Conservation (phyloP, 2,797 vertebrate species). For the Gymnothorax reevesii region DNA sequence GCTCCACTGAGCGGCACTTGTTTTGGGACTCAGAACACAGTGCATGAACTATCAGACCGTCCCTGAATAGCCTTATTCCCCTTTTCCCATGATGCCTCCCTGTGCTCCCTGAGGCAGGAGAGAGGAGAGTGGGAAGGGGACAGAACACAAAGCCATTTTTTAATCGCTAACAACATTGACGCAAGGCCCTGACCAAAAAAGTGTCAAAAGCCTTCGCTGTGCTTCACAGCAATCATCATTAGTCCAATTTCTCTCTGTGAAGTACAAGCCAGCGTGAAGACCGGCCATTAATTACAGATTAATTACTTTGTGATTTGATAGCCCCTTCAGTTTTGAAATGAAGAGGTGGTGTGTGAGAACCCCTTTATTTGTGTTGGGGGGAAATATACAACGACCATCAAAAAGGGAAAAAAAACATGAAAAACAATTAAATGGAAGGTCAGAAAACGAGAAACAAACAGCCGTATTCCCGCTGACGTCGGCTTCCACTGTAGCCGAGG, state of each 20-base stretch:
- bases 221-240: slow-evolving; percentile 42
- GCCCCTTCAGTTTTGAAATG: not conserved
- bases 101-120: slow-evolving; percentile 29
- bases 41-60: slow-evolving; percentile 69
- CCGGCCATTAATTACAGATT: slow-evolving; percentile 23
- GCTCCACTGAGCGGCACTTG: slow-evolving; percentile 63
- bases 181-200: slow-evolving; percentile 20
- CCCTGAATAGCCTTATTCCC: slow-evolving; percentile 71
- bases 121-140: slow-evolving; percentile 31
- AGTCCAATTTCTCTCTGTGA: slow-evolving; percentile 54
- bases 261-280: not conserved
- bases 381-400: not conserved
- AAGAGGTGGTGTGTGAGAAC: not conserved
- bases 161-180: slow-evolving; percentile 35
- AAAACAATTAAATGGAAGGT: slow-evolving; percentile 16
- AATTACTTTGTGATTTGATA: slow-evolving; percentile 21
- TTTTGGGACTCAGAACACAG: slow-evolving; percentile 60
- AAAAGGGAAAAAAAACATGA: not conserved
- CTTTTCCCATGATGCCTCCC: slow-evolving; percentile 68
- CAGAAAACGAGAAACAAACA: slow-evolving; percentile 9
- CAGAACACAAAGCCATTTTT: slow-evolving; percentile 29
- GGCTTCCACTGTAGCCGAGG: slow-evolving; percentile 40
- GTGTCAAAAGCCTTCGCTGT: slow-evolving; percentile 32
- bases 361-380: not conserved
- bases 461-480: not conserved